Conservation (phyloP, 2,888 invertebrate genomes). For the Callyntrura guangdongensis region DNA sequence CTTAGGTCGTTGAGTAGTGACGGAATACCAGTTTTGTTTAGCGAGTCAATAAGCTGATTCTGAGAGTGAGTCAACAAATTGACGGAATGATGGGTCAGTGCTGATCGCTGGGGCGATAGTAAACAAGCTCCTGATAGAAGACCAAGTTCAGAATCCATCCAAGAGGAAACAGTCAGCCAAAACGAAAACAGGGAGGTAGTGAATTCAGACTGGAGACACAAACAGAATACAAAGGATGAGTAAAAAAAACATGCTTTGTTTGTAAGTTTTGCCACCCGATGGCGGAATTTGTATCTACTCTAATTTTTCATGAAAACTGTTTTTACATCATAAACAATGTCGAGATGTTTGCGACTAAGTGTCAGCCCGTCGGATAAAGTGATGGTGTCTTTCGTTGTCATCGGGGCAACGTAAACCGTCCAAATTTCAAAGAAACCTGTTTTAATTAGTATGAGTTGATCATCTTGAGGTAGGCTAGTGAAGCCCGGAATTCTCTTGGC, state of each 20-base stretch:
- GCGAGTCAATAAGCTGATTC: slow-evolving; percentile 94
- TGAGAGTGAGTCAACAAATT: slow-evolving; percentile 90
- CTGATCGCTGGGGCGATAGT: slow-evolving; percentile 92
- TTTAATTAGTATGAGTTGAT: slow-evolving; percentile 98
- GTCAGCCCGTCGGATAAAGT: slow-evolving; percentile 96
- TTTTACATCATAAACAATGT: slow-evolving; percentile 94
- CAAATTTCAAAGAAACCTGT: slow-evolving; percentile 98
- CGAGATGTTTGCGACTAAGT: slow-evolving; percentile 93
- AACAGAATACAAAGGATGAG: neutral
- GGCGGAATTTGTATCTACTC: neutral
- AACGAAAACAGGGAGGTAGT: slow-evolving; percentile 93
- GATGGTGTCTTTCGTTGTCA: slow-evolving; percentile 90
- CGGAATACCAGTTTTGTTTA: slow-evolving; percentile 87
- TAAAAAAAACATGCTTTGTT: neutral
- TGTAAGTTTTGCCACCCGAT: neutral
- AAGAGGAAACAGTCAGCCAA: slow-evolving; percentile 89
- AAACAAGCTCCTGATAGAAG: slow-evolving; percentile 95
- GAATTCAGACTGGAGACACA: slow-evolving; percentile 90
- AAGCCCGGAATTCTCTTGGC: slow-evolving; percentile 98
- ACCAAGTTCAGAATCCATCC: slow-evolving; percentile 96
- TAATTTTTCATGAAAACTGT: too few relatives aligned
- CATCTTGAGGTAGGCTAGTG: slow-evolving; percentile 95
- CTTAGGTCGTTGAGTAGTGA: slow-evolving; percentile 91
- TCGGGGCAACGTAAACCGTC: slow-evolving; percentile 94
- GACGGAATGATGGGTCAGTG: slow-evolving; percentile 92